Evolutionary conservation across 2,888 invertebrate genomes (phyloP), one percentile per base, ranked within the genome.

Genomic region (Corythucha ciliata): DNA sequence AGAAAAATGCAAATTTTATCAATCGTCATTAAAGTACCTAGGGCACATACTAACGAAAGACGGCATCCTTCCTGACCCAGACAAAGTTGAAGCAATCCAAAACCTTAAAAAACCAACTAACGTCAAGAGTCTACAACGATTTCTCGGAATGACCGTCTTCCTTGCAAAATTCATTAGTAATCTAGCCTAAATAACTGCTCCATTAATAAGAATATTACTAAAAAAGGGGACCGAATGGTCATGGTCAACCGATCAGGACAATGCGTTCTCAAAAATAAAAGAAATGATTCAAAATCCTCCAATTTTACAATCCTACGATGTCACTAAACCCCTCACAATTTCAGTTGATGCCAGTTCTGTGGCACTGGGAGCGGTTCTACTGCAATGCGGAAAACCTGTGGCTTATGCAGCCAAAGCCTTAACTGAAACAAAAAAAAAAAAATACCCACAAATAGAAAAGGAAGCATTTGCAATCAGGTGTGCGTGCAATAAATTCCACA

Each of bases 301-400:
- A n/a, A n/a, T n/a, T n/a, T n/a, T n/a, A n/a, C n/a, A n/a, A n/a
- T n/a, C n/a, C n/a, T n/a, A n/a, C n/a, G n/a, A n/a, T n/a, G n/a
- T n/a, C n/a, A n/a, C n/a, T n/a, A n/a, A n/a, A n/a, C n/a, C n/a
- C n/a, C n/a, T n/a, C n/a, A n/a, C n/a, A n/a, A n/a, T n/a, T n/a
- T n/a, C n/a, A n/a, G 42, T 42, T 8, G 42, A 42, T 42, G 42
- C 42, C 14, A 42, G 42, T 26, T 42, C 42, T 26, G 52, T 59
- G 63, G 16, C 64, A 66, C 58, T 66, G 25, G 66, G 66, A 10
- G 63, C 61, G 24, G 63, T 60, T 42, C 22, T 68, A 10, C 18
- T 67, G 10, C 67, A 69, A 53, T 53, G 63, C 22, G 63, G 59
- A 3, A 54, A 59, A 22, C 65, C 65, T 21, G 58, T 66, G 10